Conservation (phyloP, 2,113 vertebrate species). For the Oplegnathus fasciatus region DNA sequence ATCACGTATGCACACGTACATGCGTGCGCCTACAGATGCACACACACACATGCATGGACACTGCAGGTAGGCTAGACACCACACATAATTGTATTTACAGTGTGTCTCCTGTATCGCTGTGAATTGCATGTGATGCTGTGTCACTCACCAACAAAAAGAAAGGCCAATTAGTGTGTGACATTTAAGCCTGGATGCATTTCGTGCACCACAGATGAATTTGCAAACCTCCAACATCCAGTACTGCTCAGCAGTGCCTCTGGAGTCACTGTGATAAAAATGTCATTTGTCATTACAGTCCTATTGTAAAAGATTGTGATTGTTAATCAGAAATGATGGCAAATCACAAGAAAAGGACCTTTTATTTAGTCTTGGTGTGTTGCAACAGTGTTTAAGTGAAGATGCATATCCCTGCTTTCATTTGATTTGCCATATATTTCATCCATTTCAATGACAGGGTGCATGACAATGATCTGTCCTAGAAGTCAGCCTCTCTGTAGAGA, state of each 20-base stretch:
- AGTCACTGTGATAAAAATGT: constrained; percentile 58
- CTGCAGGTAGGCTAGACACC: constrained; percentile 32
- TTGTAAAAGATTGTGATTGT: constrained; percentile 2
- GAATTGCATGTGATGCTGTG: constrained; percentile 62
- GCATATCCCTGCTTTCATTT: not conserved
- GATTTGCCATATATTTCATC: constrained; percentile 3
- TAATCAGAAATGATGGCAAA: constrained; percentile 25
- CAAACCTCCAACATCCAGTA: constrained; percentile 38
- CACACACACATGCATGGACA: constrained; percentile 7
- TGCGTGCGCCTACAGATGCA: constrained; percentile 13
- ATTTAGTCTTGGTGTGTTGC: not conserved
- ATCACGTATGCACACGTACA: constrained; percentile 45
- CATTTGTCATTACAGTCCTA: constrained; percentile 35
- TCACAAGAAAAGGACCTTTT: not conserved
- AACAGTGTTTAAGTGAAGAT: constrained; percentile 13
- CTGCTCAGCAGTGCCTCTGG: constrained; percentile 67
- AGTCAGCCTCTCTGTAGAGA: constrained; percentile 52
- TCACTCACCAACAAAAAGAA: constrained; percentile 47
- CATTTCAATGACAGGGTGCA: constrained; percentile 21
- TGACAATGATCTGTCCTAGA: constrained; percentile 47
- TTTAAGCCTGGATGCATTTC: constrained; percentile 66
- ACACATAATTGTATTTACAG: constrained; percentile 12
- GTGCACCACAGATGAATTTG: constrained; percentile 65
- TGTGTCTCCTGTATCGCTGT: constrained; percentile 22
- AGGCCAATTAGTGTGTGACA: constrained; percentile 57